Evolutionary conservation across 2,113 vertebrate species (phyloP).

Genomic region (Lutjanus erythropterus): DNA sequence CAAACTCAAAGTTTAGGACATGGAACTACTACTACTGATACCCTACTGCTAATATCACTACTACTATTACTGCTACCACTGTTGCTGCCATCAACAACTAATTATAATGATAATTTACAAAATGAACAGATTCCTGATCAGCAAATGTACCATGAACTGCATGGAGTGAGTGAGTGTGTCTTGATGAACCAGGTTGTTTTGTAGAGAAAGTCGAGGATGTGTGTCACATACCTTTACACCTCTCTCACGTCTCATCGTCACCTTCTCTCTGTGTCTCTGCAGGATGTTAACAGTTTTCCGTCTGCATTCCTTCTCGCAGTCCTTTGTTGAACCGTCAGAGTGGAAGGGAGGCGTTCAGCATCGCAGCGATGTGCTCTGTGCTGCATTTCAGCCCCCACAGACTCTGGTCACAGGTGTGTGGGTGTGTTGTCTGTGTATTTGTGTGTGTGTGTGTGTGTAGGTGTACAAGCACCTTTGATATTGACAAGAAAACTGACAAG

Average conservation of each 20-base stretch:
- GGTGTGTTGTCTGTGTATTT: slow-evolving; percentile 27
- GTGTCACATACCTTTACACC: not conserved
- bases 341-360: slow-evolving; percentile 85
- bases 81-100: no score
- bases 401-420: slow-evolving; percentile 83
- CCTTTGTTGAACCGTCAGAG: slow-evolving; percentile 81
- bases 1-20: no score
- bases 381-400: slow-evolving; percentile 83
- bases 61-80: not conserved
- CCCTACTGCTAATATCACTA: not conserved
- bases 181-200: not conserved
- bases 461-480: not conserved
- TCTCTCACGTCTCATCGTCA: not conserved
- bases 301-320: slow-evolving; percentile 79
- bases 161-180: not conserved
- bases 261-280: slow-evolving; percentile 27
- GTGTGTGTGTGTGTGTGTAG: not conserved
- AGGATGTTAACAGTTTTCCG: slow-evolving; percentile 88
- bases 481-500: not conserved
- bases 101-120: not conserved
- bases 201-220: not conserved
- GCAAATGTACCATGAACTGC: not conserved
- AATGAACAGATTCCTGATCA: not conserved
- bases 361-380: slow-evolving; percentile 70
- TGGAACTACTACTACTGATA: no score